These are phyloP conservation scores for Melieria picta DNA, from an alignment of 2,888 invertebrate genomes.

Conservation along the genomic window DNA sequence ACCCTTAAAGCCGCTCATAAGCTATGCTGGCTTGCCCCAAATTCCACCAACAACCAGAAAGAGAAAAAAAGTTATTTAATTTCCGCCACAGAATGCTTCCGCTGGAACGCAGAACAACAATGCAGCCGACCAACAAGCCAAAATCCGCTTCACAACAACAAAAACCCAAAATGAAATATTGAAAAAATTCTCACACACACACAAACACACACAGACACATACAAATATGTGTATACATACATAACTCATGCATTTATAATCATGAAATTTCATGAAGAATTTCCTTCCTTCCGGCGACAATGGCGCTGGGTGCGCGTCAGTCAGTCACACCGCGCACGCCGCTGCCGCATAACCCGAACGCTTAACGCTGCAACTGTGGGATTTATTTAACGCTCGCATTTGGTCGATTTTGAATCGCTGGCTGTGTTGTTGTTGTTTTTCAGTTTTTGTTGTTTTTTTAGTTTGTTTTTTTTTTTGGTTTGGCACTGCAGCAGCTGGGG, in stretches of 20 bases:
- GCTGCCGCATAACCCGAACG: neutral
- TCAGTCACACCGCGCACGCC: neutral
- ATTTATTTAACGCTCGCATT: too few relatives aligned
- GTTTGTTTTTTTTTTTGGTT: too few relatives aligned
- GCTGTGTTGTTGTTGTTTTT: too few relatives aligned
- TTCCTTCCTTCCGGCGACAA: constrained; percentile 30
- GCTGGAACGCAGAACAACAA: constrained; percentile 10
- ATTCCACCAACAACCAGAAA: neutral
- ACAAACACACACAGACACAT: neutral
- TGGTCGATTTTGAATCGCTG: too few relatives aligned
- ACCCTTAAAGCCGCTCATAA: too few relatives aligned
- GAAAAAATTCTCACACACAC: neutral
- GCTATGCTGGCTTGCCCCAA: neutral
- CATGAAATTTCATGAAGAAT: constrained; percentile 26
- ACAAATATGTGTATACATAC: neutral
- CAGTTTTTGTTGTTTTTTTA: too few relatives aligned
- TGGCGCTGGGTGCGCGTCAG: neutral
- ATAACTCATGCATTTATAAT: constrained; percentile 21
- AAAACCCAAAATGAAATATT: neutral
- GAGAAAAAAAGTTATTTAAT: constrained; percentile 12
- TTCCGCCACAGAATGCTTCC: constrained; percentile 30
- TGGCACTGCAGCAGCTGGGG: too few relatives aligned
- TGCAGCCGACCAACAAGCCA: constrained; percentile 13
- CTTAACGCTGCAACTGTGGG: constrained; percentile 3
- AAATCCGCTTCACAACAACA: neutral